Conservation (phyloP, 1,140 invertebrate genomes). For the Rhynchophorus ferrugineus region DNA sequence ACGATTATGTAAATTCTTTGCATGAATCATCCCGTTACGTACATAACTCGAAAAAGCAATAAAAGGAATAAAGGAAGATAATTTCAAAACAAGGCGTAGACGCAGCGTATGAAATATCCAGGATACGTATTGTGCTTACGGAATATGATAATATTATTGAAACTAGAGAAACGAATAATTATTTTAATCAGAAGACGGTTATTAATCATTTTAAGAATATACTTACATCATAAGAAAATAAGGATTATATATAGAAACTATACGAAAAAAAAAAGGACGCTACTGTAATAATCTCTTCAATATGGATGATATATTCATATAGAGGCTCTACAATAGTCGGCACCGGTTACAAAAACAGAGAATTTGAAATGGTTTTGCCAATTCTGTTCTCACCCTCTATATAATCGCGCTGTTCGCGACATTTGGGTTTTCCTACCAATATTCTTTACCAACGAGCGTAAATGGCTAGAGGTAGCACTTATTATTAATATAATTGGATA, state of each 20-base stretch:
- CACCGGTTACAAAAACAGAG: conserved; percentile 22
- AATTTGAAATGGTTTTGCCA: conserved; percentile 17
- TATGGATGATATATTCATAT: conserved; percentile 21
- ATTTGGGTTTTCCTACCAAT: conserved; percentile 19
- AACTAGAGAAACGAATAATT: background rate
- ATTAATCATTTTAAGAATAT: too few relatives aligned
- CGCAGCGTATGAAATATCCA: background rate
- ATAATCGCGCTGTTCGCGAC: conserved; percentile 12
- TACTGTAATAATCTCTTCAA: too few relatives aligned
- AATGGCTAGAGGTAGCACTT: too few relatives aligned
- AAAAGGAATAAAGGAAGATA: conserved; percentile 16
- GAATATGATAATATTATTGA: background rate
- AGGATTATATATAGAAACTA: too few relatives aligned
- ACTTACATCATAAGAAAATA: too few relatives aligned
- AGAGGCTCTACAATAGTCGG: conserved; percentile 18
- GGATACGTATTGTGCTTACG: background rate
- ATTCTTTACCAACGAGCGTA: conserved; percentile 5
- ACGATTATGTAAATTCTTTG: conserved; percentile 15
- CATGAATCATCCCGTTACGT: conserved; percentile 13
- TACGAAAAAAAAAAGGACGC: too few relatives aligned
- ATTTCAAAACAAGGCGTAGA: conserved; percentile 12
- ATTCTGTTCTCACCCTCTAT: conserved; percentile 17
- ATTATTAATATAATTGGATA: too few relatives aligned
- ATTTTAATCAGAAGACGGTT: too few relatives aligned
- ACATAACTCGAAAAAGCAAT: conserved; percentile 11